Evolutionary conservation across 2,113 vertebrate genomes (phyloP).

Genomic region (Toxotes chatareus): DNA sequence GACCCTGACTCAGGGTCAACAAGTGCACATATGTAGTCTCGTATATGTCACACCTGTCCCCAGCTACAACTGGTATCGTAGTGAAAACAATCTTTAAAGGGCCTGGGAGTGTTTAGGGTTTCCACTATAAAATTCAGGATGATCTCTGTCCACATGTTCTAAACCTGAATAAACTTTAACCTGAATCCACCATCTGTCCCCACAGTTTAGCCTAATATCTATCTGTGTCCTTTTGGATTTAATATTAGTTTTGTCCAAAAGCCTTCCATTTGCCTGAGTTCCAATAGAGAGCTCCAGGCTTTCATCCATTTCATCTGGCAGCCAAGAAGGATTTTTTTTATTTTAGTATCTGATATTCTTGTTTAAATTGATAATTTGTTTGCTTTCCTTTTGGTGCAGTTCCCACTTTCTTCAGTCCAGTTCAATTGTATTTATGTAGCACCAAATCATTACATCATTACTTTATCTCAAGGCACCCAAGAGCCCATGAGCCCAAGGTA

Average conservation of each 20-base stretch:
- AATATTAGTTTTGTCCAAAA: constrained; percentile 5
- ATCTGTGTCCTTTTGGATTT: background rate
- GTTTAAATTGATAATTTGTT: background rate
- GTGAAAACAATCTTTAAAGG: constrained; percentile 22
- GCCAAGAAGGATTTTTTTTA: background rate
- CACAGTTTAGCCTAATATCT: background rate
- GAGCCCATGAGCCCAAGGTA: background rate
- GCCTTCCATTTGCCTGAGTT: constrained; percentile 1
- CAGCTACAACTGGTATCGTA: constrained; percentile 12
- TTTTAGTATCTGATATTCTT: background rate
- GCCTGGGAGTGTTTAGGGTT: background rate
- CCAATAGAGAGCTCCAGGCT: background rate
- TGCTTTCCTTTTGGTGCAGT: background rate
- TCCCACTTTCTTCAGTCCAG: background rate
- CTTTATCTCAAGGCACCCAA: background rate
- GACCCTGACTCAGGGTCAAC: constrained; percentile 24
- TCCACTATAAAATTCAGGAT: constrained; percentile 12
- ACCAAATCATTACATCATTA: background rate
- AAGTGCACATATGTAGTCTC: background rate
- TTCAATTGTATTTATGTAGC: background rate
- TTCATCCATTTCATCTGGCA: background rate
- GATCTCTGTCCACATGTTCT: constrained; percentile 3
- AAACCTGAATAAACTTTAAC: constrained; percentile 29
- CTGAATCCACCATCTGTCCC: constrained; percentile 32
- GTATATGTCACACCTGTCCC: constrained; percentile 48